Base-by-base conservation (phyloP, 2,797 vertebrate genomes). In the Poeciliopsis infans region DNA sequence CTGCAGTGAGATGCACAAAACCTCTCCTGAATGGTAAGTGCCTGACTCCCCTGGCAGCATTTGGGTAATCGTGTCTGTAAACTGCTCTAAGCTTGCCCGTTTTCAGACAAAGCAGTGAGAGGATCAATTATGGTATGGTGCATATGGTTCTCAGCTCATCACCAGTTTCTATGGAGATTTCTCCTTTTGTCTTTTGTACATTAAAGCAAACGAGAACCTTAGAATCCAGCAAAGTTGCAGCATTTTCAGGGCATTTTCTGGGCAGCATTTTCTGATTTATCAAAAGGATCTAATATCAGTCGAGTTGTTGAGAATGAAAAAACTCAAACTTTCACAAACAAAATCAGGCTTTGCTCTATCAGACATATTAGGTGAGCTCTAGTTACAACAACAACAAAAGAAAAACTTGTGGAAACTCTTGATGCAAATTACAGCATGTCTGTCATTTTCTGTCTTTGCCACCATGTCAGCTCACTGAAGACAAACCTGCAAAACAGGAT, bases 21-120 rank as follows among this genome's bases (percentile, higher is more conserved):
- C 61, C 74, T 81, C 57, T 76, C 61, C 82, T 91, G 87, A 90
- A 90, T 91, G 91, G 92, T 93, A 87, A 91, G 91, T 86, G 75
- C 69, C 61, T 69, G 82, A 75, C 76, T 84, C 41, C 51, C 74
- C 53, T 25, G 71, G 69, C 39, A 51, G 61, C 69, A 39, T 79
- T 33, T 18, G 61, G 70, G 28, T 85, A 46, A 39, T 43, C 69
- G 64, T 15, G 4, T 73, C 53, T 72, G 68, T 74, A 16, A 53
- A 68, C 31, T 10, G 2, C 59, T 72, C 1, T 1, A 31, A 51
- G 72, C 36, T 43, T n/a, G 11, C 12, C 12, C 20, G 43, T 53
- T 51, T 78, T 74, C 23, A 66, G 45, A 70, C n/a, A 68, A 72
- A 77, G 31, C 41, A 53, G 73, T n/a, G 8, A 28, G 33, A n/a